phyloP scores from a whole-genome alignment of 2,113 vertebrate species.

The Oxyura jamaicensis region DNA sequence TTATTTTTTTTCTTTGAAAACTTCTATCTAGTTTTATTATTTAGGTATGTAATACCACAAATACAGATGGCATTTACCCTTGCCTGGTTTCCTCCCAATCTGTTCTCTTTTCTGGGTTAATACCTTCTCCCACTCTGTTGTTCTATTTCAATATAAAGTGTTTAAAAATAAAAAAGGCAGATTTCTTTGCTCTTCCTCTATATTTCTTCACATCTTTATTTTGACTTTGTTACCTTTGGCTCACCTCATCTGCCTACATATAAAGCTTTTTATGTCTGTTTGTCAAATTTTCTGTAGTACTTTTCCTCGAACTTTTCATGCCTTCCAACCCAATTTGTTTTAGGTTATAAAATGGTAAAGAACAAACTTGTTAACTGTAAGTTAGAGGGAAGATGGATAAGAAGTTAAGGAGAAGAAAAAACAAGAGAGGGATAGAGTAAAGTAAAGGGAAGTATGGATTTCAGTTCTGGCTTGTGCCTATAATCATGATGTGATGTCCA shows the following conservation, averaged over 20 bases:
- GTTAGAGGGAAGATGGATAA: neutral
- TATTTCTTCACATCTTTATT: neutral
- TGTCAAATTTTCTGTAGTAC: conserved; percentile 10
- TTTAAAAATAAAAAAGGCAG: conserved; percentile 68
- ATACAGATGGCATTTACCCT: conserved; percentile 64
- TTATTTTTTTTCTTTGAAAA: neutral
- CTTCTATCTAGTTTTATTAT: conserved; percentile 1
- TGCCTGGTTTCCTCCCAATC: conserved; percentile 54
- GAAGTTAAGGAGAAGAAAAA: neutral
- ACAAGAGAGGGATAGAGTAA: neutral
- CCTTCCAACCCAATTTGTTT: neutral
- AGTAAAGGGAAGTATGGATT: neutral
- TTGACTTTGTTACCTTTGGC: conserved; percentile 64
- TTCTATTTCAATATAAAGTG: conserved; percentile 17
- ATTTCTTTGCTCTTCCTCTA: conserved; percentile 51
- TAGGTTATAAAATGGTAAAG: neutral
- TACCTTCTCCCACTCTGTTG: conserved; percentile 67
- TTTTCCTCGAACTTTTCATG: neutral
- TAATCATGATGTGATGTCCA: neutral
- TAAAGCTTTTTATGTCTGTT: conserved; percentile 51
- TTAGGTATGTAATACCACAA: conserved; percentile 47
- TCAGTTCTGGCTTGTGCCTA: neutral
- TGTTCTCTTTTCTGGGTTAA: conserved; percentile 61
- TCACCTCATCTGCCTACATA: conserved; percentile 64
- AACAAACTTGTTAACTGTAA: neutral